Percentiles rank a stretch among this genome's conserved stretches.
Evolutionary conservation across 23 tunicate genomes (phyloP).

Genomic region (Halocynthia aurantium): DNA sequence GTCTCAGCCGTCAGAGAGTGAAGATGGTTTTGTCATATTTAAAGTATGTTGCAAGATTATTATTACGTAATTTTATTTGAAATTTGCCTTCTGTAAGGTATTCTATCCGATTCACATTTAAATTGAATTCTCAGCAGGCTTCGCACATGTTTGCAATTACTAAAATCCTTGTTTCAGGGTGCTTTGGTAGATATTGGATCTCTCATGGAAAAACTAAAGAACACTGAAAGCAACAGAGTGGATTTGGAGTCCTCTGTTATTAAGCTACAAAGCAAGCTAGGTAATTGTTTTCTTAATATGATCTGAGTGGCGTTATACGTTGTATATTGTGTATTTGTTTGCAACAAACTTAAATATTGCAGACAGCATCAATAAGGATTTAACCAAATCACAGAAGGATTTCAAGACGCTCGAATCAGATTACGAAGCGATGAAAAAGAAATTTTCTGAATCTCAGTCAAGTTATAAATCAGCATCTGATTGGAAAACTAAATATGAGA

Average conservation of each 20-base stretch:
- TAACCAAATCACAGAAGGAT: constrained; percentile 4
- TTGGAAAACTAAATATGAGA: constrained; percentile 1
- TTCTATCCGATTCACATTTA: too few species aligned
- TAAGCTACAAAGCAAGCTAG: constrained; percentile 2
- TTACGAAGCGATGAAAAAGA: not conserved
- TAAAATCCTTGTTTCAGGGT: constrained; percentile 4
- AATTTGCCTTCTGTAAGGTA: too few species aligned
- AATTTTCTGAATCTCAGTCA: not conserved
- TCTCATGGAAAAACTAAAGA: not conserved
- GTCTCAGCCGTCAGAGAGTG: too few species aligned
- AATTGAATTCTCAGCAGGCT: too few species aligned
- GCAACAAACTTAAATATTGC: not conserved
- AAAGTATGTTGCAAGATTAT: too few species aligned
- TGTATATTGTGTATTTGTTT: not conserved
- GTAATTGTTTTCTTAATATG: not conserved
- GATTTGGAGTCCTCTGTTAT: constrained; percentile 2
- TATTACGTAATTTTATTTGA: too few species aligned
- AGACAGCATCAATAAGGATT: constrained; percentile 1
- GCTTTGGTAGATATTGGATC: constrained; percentile 12
- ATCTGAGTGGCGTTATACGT: not conserved
- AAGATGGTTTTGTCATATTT: too few species aligned
- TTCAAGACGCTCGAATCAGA: not conserved
- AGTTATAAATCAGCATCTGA: not conserved
- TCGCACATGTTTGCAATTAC: not conserved
- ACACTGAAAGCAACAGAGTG: not conserved